A percentile compares a stretch with the other conserved stretches of the same genome.
Conservation (phyloP, 2,888 invertebrate species). For the Drosophila leonis region DNA sequence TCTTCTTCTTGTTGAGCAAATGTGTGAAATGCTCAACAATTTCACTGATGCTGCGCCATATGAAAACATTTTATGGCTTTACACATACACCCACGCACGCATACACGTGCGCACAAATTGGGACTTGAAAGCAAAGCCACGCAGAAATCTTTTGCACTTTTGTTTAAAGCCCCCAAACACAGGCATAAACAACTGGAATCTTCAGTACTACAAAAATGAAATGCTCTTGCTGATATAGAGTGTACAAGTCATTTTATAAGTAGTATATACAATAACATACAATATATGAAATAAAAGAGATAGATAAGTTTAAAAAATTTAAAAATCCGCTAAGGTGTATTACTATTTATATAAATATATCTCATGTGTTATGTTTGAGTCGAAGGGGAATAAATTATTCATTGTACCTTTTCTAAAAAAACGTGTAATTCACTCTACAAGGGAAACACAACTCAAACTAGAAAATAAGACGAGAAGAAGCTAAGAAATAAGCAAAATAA, state of each 20-base stretch:
- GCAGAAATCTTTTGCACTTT: constrained; percentile 51
- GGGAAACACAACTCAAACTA: neutral
- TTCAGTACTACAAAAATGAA: neutral
- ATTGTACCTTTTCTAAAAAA: neutral
- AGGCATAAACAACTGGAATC: neutral
- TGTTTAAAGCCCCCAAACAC: constrained; percentile 14
- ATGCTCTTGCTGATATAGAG: neutral
- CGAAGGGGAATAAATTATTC: neutral
- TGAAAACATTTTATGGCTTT: constrained; percentile 62
- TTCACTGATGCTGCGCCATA: constrained; percentile 20
- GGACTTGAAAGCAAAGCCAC: constrained; percentile 12
- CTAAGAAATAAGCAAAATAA: constrained; percentile 47
- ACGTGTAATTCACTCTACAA: neutral
- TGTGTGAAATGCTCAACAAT: constrained; percentile 49
- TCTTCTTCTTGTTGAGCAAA: constrained; percentile 31
- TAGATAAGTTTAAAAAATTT: too few species aligned
- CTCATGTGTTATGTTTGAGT: neutral
- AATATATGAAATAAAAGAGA: neutral
- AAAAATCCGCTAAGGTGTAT: too few species aligned
- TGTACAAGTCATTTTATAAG: neutral
- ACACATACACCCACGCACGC: constrained; percentile 6
- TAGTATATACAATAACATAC: neutral
- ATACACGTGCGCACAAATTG: constrained; percentile 26
- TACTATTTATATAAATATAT: too few species aligned
- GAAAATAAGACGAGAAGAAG: constrained; percentile 48